Base-by-base conservation (phyloP, 2,113 vertebrate genomes). In the Chaenocephalus aceratus region DNA sequence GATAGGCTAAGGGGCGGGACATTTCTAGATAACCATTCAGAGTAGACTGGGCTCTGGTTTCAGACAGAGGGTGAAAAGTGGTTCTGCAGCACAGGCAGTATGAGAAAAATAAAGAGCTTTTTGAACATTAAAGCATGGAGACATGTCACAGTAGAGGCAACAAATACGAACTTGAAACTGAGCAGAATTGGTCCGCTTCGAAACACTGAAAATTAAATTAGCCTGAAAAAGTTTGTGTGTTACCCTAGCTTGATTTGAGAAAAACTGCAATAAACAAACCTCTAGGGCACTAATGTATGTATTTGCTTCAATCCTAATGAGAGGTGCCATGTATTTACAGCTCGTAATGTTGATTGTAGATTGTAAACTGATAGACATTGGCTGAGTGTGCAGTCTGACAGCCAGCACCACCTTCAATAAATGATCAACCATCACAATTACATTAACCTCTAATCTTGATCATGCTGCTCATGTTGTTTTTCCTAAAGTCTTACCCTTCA, bases 391-490 rank as follows among this genome's bases (percentile, higher is more conserved):
- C 60, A 80, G 48, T 59, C 34, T 70, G 79, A 84, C 75, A 67
- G 68, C 68, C 57, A 61, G 72, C 52, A 57, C 52, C 57, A n/a
- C 48, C 61, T 63, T 82, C 45, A 81, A 82, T 77, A 82, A 76
- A 68, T 63, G 71, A 21, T 48, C 65, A 49, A 23, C 69, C 67
- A 53, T 67, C 77, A 75, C 70, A 77, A 64, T 75, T 23, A 74
- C 64, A 79, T 63, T 49, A 72, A 52, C 70, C 49, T 75, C 52
- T 77, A 49, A 87, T 86, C 80, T 69, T 58, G 30, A 77, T 75
- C 11, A 41, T 12, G 26, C 66, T 11, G 49, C 57, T 72, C 54
- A 77, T 36, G 59, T 21, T 61, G 48, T 80, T 66, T 78, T 85
- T 67, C 57, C 72, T 56, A 14, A 30, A 77, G 30, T 49, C 49